Evolutionary conservation across 2,888 invertebrate genomes (phyloP).

Genomic region (Lingula anatina): DNA sequence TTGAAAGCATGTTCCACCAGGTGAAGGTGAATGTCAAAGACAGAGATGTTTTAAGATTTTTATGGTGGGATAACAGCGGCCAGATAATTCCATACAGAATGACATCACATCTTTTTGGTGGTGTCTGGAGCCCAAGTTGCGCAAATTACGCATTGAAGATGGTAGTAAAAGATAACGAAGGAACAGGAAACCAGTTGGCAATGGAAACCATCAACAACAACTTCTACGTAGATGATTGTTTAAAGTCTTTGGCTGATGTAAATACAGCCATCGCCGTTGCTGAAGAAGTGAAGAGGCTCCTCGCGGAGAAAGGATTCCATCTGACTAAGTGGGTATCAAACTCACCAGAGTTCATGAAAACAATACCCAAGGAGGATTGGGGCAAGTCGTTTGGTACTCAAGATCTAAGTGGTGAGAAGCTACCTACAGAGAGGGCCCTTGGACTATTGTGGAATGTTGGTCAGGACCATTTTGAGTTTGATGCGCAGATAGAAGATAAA

Average conservation of each 20-base stretch:
- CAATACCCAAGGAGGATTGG: slow-evolving; percentile 3
- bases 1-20: slow-evolving; percentile 15
- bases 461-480: slow-evolving; percentile 2
- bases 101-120: slow-evolving; percentile 7
- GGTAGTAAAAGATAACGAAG: neutral
- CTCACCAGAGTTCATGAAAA: slow-evolving; percentile 1
- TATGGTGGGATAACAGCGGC: slow-evolving; percentile 11
- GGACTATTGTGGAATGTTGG: slow-evolving; percentile 7
- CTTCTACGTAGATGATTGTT: slow-evolving; percentile 3
- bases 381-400: neutral
- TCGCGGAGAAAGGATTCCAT: slow-evolving; percentile 2
- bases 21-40: slow-evolving; percentile 7
- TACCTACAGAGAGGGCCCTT: slow-evolving; percentile 5
- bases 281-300: neutral
- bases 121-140: slow-evolving; percentile 4
- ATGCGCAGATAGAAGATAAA: neutral
- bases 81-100: slow-evolving; percentile 5
- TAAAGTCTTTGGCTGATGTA: neutral
- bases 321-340: slow-evolving; percentile 8
- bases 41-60: slow-evolving; percentile 7
- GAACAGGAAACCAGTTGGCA: neutral
- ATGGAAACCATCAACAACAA: neutral
- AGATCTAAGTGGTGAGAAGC: slow-evolving; percentile 2
- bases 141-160: slow-evolving; percentile 6
- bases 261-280: neutral